Evolutionary conservation across 2,113 vertebrate species (phyloP).

Genomic region (Tiliqua scincoides): DNA sequence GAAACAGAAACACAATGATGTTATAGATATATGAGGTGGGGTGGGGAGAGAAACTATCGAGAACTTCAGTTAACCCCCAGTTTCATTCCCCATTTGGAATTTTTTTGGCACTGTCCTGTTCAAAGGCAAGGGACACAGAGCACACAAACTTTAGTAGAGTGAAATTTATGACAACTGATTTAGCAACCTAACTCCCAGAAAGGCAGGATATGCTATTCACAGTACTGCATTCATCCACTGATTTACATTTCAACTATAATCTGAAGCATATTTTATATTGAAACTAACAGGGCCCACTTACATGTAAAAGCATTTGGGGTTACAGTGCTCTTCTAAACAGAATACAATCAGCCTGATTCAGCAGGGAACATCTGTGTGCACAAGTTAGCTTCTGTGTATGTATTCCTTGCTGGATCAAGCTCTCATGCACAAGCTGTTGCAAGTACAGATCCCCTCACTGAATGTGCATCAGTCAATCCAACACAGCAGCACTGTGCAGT

Average conservation of each 20-base stretch:
- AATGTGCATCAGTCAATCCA: neutral
- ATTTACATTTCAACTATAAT: neutral
- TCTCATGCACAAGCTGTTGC: too few relatives aligned
- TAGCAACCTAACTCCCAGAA: too few relatives aligned
- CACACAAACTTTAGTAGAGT: neutral
- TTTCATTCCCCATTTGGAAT: neutral
- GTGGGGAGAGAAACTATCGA: neutral
- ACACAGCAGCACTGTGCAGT: neutral
- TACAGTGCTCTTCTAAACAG: too few relatives aligned
- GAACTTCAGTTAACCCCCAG: neutral
- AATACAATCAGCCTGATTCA: neutral
- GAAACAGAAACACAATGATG: slow-evolving; percentile 7
- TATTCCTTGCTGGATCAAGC: neutral
- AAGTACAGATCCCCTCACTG: too few relatives aligned
- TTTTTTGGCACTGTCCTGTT: neutral
- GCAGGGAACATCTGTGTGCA: neutral
- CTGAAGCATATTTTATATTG: neutral
- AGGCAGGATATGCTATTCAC: neutral
- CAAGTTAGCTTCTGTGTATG: neutral
- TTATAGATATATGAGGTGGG: neutral
- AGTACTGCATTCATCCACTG: neutral
- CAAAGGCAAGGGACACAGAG: neutral
- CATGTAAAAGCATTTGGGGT: neutral
- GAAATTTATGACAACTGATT: neutral
- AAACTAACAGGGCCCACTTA: neutral